A percentile compares a stretch with the other conserved stretches of the same genome.
Evolutionary conservation across 2,888 invertebrate genomes (phyloP).

Genomic region (Aphrophora alni): DNA sequence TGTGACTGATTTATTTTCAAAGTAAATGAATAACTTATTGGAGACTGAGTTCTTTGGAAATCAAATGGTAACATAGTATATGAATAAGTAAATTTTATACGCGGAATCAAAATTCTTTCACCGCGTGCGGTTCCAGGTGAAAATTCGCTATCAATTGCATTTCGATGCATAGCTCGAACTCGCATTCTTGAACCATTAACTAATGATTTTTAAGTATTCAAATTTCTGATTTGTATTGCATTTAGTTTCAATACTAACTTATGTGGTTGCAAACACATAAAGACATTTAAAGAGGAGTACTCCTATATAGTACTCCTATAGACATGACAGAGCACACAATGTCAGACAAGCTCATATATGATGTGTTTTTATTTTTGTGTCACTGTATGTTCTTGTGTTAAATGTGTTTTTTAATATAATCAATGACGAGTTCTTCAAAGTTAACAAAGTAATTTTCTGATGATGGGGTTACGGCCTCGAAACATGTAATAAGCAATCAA

Average conservation of each 20-base stretch:
- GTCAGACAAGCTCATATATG: no score
- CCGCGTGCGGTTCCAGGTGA: neutral
- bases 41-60: conserved; percentile 16
- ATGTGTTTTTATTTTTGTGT: no score
- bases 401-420: no score
- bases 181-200: conserved; percentile 18
- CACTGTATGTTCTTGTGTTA: no score
- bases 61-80: conserved; percentile 12
- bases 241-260: conserved; percentile 17
- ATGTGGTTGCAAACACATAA: conserved; percentile 2
- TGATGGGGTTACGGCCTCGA: no score
- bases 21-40: neutral
- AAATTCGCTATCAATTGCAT: conserved; percentile 8
- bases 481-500: no score
- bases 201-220: conserved; percentile 10
- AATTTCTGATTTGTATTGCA: conserved; percentile 12
- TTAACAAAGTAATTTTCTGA: no score
- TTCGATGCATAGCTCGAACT: conserved; percentile 3
- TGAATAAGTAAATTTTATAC: conserved; percentile 12
- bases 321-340: no score
- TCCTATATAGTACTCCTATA: no score
- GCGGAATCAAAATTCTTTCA: conserved; percentile 11
- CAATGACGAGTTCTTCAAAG: no score
- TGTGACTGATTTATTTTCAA: conserved; percentile 13
- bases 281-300: neutral